These are phyloP conservation scores for Caenorhabditis zanzibari DNA, from an alignment of 2,888 invertebrate species.

Conservation along the genomic window DNA sequence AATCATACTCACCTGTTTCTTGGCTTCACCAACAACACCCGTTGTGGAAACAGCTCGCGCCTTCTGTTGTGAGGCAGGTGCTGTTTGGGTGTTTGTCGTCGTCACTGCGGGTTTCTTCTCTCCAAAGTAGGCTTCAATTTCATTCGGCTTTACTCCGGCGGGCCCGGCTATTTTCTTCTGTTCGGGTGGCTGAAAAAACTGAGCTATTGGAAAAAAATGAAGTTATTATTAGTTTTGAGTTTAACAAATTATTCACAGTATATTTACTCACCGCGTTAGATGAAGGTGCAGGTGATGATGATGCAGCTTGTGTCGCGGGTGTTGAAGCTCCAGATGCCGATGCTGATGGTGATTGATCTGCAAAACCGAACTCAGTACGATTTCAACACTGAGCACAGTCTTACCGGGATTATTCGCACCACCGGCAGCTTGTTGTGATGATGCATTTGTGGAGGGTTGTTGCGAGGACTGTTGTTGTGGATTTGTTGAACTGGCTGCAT, in stretches of 20 bases:
- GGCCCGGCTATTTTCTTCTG: slow-evolving; percentile 44
- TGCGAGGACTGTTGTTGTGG: not conserved
- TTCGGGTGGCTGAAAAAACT: slow-evolving; percentile 18
- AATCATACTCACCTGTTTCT: slow-evolving; percentile 41
- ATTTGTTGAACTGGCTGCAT: slow-evolving; percentile 8
- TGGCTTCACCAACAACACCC: slow-evolving; percentile 47
- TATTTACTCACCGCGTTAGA: slow-evolving; percentile 2
- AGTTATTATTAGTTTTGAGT: no score
- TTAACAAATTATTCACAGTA: not conserved
- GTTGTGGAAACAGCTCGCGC: slow-evolving; percentile 53
- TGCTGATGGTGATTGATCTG: slow-evolving; percentile 13
- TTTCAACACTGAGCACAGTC: not conserved
- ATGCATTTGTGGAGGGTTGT: slow-evolving; percentile 27
- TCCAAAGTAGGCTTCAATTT: slow-evolving; percentile 54
- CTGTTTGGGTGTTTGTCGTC: slow-evolving; percentile 10
- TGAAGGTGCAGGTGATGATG: slow-evolving; percentile 16
- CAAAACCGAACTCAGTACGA: no score
- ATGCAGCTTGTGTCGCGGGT: slow-evolving; percentile 2
- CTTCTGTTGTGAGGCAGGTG: slow-evolving; percentile 43
- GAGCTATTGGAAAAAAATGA: no score
- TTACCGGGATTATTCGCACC: slow-evolving; percentile 4
- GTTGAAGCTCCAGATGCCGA: slow-evolving; percentile 43
- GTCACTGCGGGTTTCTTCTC: slow-evolving; percentile 44
- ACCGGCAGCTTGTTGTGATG: not conserved
- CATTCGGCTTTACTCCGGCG: slow-evolving; percentile 59